Conservation (phyloP, 2,797 vertebrate species). For the Pygocentrus nattereri region DNA sequence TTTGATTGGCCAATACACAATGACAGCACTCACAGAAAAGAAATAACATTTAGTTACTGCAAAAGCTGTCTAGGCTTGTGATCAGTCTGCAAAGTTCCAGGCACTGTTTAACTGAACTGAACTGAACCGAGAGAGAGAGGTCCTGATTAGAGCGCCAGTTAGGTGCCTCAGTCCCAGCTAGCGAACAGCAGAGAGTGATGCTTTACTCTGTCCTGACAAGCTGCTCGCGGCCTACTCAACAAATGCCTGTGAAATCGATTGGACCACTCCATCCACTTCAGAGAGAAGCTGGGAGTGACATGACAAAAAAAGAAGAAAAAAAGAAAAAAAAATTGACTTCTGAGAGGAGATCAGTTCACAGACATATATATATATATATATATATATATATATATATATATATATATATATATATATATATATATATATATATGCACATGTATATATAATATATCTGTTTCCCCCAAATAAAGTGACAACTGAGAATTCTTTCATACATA, state of each 20-base stretch:
- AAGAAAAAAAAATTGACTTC: conserved; percentile 53
- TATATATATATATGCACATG: neutral
- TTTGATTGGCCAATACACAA: no score
- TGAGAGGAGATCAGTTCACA: conserved; percentile 23
- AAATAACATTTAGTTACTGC: no score
- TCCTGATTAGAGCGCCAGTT: conserved; percentile 74
- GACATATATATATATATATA: conserved; percentile 9
- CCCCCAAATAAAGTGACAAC: conserved; percentile 6
- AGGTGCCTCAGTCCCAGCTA: conserved; percentile 67
- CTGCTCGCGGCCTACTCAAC: conserved; percentile 58
- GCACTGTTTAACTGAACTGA: neutral
- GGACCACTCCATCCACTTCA: conserved; percentile 62
- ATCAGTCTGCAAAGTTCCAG: no score
- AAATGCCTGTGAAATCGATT: conserved; percentile 72
- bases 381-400: no score
- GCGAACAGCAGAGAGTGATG: conserved; percentile 36
- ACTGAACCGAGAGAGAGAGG: conserved; percentile 48
- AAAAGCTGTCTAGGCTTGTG: no score
- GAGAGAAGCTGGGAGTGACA: conserved; percentile 59
- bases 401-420: conserved; percentile 14
- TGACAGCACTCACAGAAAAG: no score
- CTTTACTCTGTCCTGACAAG: conserved; percentile 2
- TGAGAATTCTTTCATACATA: conserved; percentile 23
- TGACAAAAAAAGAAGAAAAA: conserved; percentile 42
- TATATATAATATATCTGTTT: neutral